Conservation (phyloP, 2,113 vertebrate species). For the Stigmatopora argus region DNA sequence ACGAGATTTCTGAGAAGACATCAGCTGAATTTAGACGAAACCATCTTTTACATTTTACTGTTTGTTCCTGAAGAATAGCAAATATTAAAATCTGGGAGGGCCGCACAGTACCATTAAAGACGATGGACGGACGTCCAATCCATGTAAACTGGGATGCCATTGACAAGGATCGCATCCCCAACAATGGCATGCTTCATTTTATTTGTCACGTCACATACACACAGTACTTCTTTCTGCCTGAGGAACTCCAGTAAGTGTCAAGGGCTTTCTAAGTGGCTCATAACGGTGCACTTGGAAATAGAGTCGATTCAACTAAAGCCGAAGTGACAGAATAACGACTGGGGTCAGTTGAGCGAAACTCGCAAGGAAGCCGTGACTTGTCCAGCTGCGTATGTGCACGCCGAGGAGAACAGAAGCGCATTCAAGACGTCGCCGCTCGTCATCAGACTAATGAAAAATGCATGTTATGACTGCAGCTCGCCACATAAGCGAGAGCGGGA, state of each 20-base stretch:
- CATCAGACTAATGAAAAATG: conserved; percentile 60
- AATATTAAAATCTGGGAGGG: too few relatives aligned
- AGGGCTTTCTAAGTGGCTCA: conserved; percentile 36
- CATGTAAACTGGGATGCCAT: too few relatives aligned
- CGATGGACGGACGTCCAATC: too few relatives aligned
- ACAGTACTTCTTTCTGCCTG: conserved; percentile 36
- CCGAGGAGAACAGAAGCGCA: conserved; percentile 41
- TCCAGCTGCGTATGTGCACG: conserved; percentile 25
- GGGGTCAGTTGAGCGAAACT: conserved; percentile 41
- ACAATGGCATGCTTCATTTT: too few relatives aligned
- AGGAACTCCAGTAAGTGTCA: conserved; percentile 32
- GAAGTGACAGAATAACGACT: conserved; percentile 61
- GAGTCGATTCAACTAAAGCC: conserved; percentile 40
- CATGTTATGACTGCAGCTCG: conserved; percentile 58
- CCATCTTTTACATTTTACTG: too few relatives aligned
- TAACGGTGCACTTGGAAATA: conserved; percentile 44
- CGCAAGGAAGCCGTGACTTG: conserved; percentile 33
- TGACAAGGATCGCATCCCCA: too few relatives aligned
- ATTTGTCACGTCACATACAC: too few relatives aligned
- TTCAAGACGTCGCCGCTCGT: conserved; percentile 56
- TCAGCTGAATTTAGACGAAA: too few relatives aligned
- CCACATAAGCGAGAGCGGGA: conserved; percentile 55
- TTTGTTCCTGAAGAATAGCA: too few relatives aligned
- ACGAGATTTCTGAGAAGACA: too few relatives aligned
- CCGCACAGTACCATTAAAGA: too few relatives aligned